Evolutionary conservation across 2,888 invertebrate species (phyloP), one percentile per base, ranked within the genome.

Genomic region (Ophion ventricosus): DNA sequence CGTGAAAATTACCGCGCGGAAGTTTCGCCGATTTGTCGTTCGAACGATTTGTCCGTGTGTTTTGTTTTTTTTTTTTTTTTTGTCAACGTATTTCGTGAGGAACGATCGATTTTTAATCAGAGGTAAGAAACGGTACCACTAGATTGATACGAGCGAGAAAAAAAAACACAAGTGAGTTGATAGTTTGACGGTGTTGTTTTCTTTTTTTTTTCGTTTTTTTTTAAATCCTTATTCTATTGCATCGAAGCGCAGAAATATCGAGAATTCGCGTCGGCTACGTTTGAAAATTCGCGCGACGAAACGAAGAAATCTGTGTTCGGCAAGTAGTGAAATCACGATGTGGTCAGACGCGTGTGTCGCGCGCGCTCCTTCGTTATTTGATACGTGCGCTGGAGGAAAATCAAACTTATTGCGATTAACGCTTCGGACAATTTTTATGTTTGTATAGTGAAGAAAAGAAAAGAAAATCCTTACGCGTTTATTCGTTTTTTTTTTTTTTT

Each of bases 101-200:
- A 25, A 23, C n/a, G 57, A 20, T 29, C 72, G 56, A 57, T 64
- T 43, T 35, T 11, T 49, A 43, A 43, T 77, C 82, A 66, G 82
- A 82, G 82, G 82, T 82, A 82, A 82, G 81, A 59, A 61, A 26
- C 59, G n/a, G n/a, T n/a, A n/a, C n/a, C n/a, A n/a, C n/a, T n/a
- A n/a, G n/a, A n/a, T n/a, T n/a, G n/a, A n/a, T n/a, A n/a, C n/a
- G n/a, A n/a, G 35, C 35, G 8, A 35, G 35, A 35, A 8, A 7
- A 35, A 35, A 25, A 64, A 23, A 20, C 23, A 20, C n/a, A 23
- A 26, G 10, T n/a, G 11, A 11, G 14, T n/a, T 54, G 20, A 26
- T 40, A 17, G n/a, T 56, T 40, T 23, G n/a, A 17, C 5, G 54
- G 35, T 70, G 43, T 43, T 14, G 11, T 11, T 10, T 14, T 43